A percentile compares a stretch with the other conserved stretches of the same genome.
These are phyloP conservation scores for Bufo bufo DNA, from an alignment of 2,113 vertebrate species.

Conservation along the genomic window DNA sequence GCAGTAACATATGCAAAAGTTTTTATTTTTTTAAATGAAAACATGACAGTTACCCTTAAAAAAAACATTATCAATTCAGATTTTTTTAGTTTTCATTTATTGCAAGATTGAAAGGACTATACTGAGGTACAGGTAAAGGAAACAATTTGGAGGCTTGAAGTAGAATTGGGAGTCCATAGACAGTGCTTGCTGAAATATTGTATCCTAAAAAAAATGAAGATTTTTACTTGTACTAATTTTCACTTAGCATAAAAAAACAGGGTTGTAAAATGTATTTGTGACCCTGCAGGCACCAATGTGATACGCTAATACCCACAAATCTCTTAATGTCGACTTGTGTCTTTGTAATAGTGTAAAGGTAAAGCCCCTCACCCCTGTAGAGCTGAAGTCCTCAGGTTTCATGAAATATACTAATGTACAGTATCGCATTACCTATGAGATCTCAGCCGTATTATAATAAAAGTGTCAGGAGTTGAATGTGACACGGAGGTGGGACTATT, in stretches of 20 bases:
- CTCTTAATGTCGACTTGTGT: background rate
- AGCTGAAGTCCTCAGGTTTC: background rate
- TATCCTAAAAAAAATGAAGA: no score
- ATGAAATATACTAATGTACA: background rate
- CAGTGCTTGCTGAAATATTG: no score
- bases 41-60: no score
- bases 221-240: background rate
- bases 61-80: no score
- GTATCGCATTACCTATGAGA: constrained; percentile 45
- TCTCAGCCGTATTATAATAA: constrained; percentile 36
- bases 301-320: background rate
- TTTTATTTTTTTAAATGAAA: no score
- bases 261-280: background rate
- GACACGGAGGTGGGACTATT: constrained; percentile 23
- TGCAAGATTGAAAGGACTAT: no score
- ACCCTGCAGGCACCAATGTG: background rate
- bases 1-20: no score
- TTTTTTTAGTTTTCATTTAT: no score
- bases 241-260: background rate
- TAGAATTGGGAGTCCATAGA: no score
- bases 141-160: no score
- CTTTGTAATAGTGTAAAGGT: background rate
- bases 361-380: background rate
- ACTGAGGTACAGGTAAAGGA: no score
- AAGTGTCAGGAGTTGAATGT: constrained; percentile 25